phyloP scores from a whole-genome alignment of 2,888 invertebrate species.

The Volucella inflata region DNA sequence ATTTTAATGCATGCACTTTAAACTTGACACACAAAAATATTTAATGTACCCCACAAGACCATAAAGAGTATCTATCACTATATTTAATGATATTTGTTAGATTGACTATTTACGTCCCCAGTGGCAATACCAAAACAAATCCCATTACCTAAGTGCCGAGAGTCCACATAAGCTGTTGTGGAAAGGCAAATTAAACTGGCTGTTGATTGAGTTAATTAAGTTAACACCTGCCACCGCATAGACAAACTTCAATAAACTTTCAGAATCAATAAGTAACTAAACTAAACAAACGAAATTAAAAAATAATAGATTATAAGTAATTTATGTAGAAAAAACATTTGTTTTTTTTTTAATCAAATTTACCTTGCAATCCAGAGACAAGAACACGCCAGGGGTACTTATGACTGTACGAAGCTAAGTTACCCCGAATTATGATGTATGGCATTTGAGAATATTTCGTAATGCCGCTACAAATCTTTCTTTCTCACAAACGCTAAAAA shows the following conservation, averaged over 20 bases:
- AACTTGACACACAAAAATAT: conserved; percentile 26
- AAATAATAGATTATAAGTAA: conserved; percentile 14
- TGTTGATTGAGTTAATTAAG: background rate
- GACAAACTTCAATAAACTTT: conserved; percentile 25
- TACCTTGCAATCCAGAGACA: conserved; percentile 94
- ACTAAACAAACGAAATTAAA: conserved; percentile 6
- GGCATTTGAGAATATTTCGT: conserved; percentile 87
- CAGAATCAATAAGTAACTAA: conserved; percentile 30
- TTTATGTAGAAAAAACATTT: conserved; percentile 28
- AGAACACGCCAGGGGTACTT: conserved; percentile 94
- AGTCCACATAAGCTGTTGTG: background rate
- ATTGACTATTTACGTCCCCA: conserved; percentile 18
- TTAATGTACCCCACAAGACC: background rate
- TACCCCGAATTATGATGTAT: conserved; percentile 95
- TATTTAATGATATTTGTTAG: background rate
- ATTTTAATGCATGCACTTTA: conserved; percentile 18
- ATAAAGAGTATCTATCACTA: conserved; percentile 15
- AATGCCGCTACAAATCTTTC: conserved; percentile 72
- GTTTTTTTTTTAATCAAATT: conserved; percentile 68
- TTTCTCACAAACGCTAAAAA: conserved; percentile 60
- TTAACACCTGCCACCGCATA: conserved; percentile 20
- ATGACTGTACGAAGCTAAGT: conserved; percentile 93
- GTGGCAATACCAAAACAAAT: background rate
- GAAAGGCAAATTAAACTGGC: background rate
- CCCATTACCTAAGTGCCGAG: background rate